phyloP scores from a whole-genome alignment of 2,797 vertebrate genomes.

The Helostoma temminkii region DNA sequence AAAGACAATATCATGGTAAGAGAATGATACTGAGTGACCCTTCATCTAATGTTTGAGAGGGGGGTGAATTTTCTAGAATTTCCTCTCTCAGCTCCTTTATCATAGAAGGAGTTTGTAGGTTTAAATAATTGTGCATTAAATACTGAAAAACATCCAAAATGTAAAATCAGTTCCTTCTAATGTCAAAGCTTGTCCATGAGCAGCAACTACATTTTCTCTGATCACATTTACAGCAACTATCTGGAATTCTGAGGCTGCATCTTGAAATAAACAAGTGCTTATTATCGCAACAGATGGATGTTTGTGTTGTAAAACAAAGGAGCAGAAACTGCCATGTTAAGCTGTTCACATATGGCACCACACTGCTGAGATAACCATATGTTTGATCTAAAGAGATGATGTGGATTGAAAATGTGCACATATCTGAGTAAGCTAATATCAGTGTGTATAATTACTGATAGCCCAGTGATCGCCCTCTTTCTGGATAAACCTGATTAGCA shows the following conservation, averaged over 20 bases:
- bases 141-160: too few relatives aligned
- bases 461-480: constrained; percentile 78
- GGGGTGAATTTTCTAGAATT: too few relatives aligned
- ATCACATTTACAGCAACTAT: constrained; percentile 20
- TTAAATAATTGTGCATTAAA: too few relatives aligned
- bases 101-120: too few relatives aligned
- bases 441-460: constrained; percentile 76
- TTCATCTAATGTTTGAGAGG: too few relatives aligned
- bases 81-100: not conserved
- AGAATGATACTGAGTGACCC: too few relatives aligned
- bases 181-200: not conserved
- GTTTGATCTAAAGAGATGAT: constrained; percentile 69
- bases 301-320: constrained; percentile 69
- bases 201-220: not conserved
- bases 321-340: constrained; percentile 37
- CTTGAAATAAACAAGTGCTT: constrained; percentile 1
- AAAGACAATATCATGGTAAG: too few relatives aligned
- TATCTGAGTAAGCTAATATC: constrained; percentile 74
- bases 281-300: constrained; percentile 66
- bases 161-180: constrained; percentile 20
- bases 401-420: constrained; percentile 71
- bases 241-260: constrained; percentile 1
- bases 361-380: constrained; percentile 56
- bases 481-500: constrained; percentile 82
- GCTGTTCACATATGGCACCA: constrained; percentile 41